Evolutionary conservation across 2,888 invertebrate genomes (phyloP).

Genomic region (Cybosia mesomella): DNA sequence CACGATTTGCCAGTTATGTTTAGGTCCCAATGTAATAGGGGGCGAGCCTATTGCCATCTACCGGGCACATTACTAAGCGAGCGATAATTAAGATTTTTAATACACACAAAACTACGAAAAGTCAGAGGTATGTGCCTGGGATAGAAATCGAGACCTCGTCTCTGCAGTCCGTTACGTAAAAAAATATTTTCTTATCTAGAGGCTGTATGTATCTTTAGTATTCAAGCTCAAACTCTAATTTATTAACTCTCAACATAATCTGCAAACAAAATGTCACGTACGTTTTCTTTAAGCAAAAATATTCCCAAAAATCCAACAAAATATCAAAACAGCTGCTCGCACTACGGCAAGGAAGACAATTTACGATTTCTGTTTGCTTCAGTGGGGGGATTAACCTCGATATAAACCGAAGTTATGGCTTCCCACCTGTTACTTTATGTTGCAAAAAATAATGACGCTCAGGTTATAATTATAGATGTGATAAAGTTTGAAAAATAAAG

Average conservation of each 20-base stretch:
- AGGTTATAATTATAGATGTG: conserved; percentile 20
- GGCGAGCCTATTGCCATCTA: no score
- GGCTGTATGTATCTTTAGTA: not conserved
- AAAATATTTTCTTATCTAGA: not conserved
- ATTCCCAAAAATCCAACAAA: conserved; percentile 8
- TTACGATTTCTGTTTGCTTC: conserved; percentile 41
- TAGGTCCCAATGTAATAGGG: no score
- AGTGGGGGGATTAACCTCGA: conserved; percentile 35
- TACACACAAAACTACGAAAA: no score
- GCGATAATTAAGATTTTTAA: no score
- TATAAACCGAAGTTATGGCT: conserved; percentile 37
- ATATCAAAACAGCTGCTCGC: conserved; percentile 6
- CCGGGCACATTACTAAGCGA: no score
- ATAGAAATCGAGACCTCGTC: no score
- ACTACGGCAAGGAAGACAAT: conserved; percentile 29
- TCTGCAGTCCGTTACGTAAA: no score
- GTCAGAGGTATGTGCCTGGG: no score
- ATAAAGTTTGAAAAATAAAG: conserved; percentile 36
- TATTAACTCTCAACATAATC: not conserved
- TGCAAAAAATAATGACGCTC: conserved; percentile 44
- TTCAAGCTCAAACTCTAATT: not conserved
- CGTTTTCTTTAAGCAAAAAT: not conserved
- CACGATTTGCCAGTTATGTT: no score
- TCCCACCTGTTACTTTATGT: conserved; percentile 44
- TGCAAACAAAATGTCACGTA: not conserved